Evolutionary conservation across 1,140 invertebrate genomes (phyloP).

Genomic region (Chelonus insularis): DNA sequence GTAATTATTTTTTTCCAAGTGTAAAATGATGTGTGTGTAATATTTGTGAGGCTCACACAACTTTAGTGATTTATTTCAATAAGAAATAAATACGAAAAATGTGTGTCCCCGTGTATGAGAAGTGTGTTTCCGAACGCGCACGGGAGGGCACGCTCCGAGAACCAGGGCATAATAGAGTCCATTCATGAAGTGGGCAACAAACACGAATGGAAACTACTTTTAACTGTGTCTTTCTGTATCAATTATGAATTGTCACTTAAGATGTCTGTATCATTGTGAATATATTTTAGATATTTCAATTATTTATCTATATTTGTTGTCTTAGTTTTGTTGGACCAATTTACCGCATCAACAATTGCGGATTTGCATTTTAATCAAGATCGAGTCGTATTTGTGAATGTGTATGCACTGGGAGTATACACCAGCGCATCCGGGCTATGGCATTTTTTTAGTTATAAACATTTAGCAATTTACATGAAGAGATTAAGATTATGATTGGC

Average conservation of each 20-base stretch:
- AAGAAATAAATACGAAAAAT: constrained; percentile 10
- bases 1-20: constrained; percentile 11
- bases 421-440: constrained; percentile 63
- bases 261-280: constrained; percentile 18
- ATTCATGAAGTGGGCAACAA: constrained; percentile 46
- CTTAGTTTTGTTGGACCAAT: constrained; percentile 44
- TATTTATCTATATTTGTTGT: constrained; percentile 32
- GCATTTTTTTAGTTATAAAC: constrained; percentile 61
- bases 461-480: constrained; percentile 63
- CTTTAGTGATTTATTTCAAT: too few species aligned
- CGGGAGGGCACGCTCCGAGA: constrained; percentile 51
- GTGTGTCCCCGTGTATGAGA: constrained; percentile 47
- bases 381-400: constrained; percentile 63
- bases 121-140: constrained; percentile 48
- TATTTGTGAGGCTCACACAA: constrained; percentile 25
- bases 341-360: constrained; percentile 38
- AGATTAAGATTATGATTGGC: constrained; percentile 60
- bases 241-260: constrained; percentile 28
- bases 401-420: constrained; percentile 63
- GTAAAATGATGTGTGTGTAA: constrained; percentile 31
- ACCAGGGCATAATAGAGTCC: constrained; percentile 47
- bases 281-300: constrained; percentile 37
- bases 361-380: constrained; percentile 52
- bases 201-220: constrained; percentile 21
- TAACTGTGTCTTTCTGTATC: constrained; percentile 35